A percentile compares a stretch with the other conserved stretches of the same genome.
Evolutionary conservation across 2,113 vertebrate species (phyloP).

Genomic region (Elanoides forficatus): DNA sequence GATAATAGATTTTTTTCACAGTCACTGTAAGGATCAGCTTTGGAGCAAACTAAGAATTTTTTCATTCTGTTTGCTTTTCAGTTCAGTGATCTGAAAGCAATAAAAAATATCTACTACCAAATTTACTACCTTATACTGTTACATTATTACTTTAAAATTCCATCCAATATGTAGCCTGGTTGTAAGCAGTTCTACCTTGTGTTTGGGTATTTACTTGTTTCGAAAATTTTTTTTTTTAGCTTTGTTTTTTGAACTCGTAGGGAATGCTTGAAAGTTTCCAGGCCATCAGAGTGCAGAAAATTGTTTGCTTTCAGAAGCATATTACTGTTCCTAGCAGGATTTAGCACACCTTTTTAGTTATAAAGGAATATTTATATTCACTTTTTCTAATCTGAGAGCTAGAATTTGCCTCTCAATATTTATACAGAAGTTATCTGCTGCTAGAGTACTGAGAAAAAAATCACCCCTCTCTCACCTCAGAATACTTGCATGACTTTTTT

Average conservation of each 20-base stretch:
- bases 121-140: background rate
- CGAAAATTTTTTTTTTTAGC: background rate
- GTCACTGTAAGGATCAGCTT: background rate
- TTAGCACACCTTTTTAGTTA: background rate
- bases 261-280: background rate
- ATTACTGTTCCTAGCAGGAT: background rate
- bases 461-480: background rate
- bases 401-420: background rate
- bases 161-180: background rate
- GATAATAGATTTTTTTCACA: constrained; percentile 10
- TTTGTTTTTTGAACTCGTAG: background rate
- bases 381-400: background rate
- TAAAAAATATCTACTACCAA: no score
- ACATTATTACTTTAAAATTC: background rate
- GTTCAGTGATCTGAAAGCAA: no score
- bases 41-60: background rate
- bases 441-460: background rate
- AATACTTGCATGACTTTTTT: background rate
- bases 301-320: background rate
- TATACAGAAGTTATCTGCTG: background rate
- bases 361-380: background rate
- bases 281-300: background rate
- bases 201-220: background rate
- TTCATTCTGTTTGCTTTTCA: no score
- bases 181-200: background rate